phyloP scores from a whole-genome alignment of 2,113 vertebrate species.

The Oostethus manadensis region DNA sequence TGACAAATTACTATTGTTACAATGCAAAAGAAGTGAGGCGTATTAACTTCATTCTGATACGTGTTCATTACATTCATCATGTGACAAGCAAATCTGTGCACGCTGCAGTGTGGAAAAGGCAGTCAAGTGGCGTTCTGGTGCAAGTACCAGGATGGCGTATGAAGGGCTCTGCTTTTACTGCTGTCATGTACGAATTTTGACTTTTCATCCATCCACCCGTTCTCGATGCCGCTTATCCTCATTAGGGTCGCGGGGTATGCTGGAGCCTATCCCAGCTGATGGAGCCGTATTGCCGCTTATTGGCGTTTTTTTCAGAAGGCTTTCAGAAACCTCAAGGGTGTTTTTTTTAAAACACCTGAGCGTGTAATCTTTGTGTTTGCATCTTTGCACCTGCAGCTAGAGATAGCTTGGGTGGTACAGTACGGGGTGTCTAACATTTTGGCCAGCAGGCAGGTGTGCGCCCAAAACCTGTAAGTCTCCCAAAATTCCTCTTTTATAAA shows the following conservation, averaged over 20 bases:
- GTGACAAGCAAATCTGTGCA: conserved; percentile 7
- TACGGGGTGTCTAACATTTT: conserved; percentile 45
- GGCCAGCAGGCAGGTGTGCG: conserved; percentile 72
- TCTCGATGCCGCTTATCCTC: too few species aligned
- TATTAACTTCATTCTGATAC: conserved; percentile 4
- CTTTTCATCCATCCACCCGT: too few species aligned
- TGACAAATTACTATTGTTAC: conserved; percentile 43
- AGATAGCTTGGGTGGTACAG: background rate
- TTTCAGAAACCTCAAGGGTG: too few species aligned
- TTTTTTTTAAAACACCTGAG: too few species aligned
- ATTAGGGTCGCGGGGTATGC: too few species aligned
- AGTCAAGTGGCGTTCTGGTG: background rate
- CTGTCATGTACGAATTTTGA: too few species aligned
- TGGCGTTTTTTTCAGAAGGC: too few species aligned
- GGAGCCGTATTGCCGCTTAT: too few species aligned
- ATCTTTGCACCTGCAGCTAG: conserved; percentile 57
- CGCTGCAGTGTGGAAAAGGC: conserved; percentile 10
- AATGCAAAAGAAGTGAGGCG: conserved; percentile 17
- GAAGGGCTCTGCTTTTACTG: background rate
- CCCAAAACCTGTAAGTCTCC: conserved; percentile 45
- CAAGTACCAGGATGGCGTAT: background rate
- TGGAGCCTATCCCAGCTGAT: too few species aligned
- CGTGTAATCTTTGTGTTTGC: conserved; percentile 40
- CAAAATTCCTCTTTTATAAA: too few species aligned
- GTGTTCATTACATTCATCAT: conserved; percentile 14